Conservation (phyloP, 2,888 invertebrate species). For the Archips xylosteana region DNA sequence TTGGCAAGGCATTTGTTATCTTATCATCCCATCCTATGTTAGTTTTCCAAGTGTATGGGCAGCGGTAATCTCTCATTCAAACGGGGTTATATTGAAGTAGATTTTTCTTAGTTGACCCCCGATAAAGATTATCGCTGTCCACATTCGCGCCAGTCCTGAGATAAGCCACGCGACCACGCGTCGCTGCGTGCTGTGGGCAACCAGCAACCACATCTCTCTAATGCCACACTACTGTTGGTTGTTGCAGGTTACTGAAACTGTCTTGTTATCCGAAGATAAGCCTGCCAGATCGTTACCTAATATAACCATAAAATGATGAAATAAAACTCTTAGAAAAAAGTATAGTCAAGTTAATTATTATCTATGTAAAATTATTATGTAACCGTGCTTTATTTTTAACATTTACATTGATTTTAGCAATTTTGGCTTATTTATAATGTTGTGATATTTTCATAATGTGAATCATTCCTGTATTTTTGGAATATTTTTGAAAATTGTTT, state of each 20-base stretch:
- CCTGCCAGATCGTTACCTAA: slow-evolving; percentile 49
- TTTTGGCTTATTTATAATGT: slow-evolving; percentile 81
- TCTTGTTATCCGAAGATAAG: slow-evolving; percentile 51
- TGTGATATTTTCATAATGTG: slow-evolving; percentile 81
- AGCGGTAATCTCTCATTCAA: neutral
- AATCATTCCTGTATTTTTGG: slow-evolving; percentile 79
- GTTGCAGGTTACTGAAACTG: slow-evolving; percentile 57
- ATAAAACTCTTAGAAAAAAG: slow-evolving; percentile 62
- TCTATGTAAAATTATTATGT: slow-evolving; percentile 73
- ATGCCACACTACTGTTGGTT: slow-evolving; percentile 26
- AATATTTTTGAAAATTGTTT: slow-evolving; percentile 78
- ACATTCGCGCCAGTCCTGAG: neutral
- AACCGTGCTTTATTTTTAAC: slow-evolving; percentile 75
- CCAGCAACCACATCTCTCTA: neutral
- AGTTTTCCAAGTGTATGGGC: too few species aligned
- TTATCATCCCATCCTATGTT: too few species aligned
- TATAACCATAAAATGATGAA: slow-evolving; percentile 63
- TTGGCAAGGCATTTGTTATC: too few species aligned
- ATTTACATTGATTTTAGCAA: slow-evolving; percentile 79
- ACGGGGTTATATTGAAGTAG: neutral
- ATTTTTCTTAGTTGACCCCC: neutral
- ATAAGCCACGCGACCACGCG: neutral
- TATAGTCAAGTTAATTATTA: slow-evolving; percentile 71
- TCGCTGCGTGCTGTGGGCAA: neutral
- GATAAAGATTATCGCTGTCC: neutral